Base-by-base conservation (phyloP, 2,113 vertebrate genomes). In the Lontra canadensis region DNA sequence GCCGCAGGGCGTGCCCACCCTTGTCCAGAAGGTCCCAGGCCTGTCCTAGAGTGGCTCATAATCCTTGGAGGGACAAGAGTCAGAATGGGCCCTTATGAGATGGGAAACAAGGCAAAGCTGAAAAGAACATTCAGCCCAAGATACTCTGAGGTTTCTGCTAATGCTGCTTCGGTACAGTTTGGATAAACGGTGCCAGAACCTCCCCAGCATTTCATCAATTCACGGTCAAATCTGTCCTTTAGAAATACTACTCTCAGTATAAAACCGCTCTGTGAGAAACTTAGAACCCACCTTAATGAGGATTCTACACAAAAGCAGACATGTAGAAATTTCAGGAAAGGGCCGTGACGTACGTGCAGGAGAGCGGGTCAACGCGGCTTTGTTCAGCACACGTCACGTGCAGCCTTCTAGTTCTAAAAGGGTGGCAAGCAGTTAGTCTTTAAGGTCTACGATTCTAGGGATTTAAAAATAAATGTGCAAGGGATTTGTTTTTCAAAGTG, bases 381-480 rank as follows among this genome's bases (percentile, higher is more conserved):
- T 31, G 18, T 74, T 86, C 47, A 87, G 49, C 93, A 49, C 90
- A 21, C 18, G 23, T 44, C 90, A 78, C 0, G 0, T 34, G 67
- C 49, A 82, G 84, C 14, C n/a, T 44, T 65, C 3, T 39, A 63
- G 36, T 26, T 91, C 94, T 86, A 55, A 95, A 98, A 96, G 63
- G 79, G 9, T 93, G 80, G 97, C 95, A 98, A 94, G 85, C 69
- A 39, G 6, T 84, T 39, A 88, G 61, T 92, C 90, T 91, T 76
- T 63, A 94, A 87, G 91, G 65, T 67, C 26, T 2, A 97, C 0
- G 31, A 94, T 42, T 34, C 78, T n/a, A 87, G 63, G 31, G 8
- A 44, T 73, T 97, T 59, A 39, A 63, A 86, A 96, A 94, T 93
- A 94, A 96, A 61, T 76, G 97, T 97, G 96, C 95, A 98, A 98